Conservation (phyloP, 2,888 invertebrate genomes). For the Lochmaea capreae region DNA sequence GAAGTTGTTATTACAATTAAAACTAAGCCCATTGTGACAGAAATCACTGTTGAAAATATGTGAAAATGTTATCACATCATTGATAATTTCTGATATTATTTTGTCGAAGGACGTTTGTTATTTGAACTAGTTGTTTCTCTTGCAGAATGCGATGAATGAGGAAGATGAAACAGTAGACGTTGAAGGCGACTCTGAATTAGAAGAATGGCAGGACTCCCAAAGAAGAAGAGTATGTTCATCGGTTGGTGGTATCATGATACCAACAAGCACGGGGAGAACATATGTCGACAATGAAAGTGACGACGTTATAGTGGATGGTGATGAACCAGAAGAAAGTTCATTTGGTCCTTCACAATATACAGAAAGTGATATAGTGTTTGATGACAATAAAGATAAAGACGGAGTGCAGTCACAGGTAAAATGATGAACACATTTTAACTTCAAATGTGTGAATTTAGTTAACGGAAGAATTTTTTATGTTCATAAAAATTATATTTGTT, state of each 20-base stretch:
- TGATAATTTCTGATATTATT: not conserved
- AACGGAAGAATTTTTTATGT: too few relatives aligned
- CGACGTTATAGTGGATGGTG: conserved; percentile 65
- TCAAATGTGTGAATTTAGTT: too few relatives aligned
- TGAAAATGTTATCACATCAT: too few relatives aligned
- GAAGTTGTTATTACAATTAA: too few relatives aligned
- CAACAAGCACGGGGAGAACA: conserved; percentile 60
- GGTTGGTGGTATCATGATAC: conserved; percentile 53
- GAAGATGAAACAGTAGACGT: conserved; percentile 79
- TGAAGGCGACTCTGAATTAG: conserved; percentile 71
- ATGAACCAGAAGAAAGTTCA: conserved; percentile 62
- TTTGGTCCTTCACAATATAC: conserved; percentile 64
- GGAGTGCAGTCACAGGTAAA: conserved; percentile 58
- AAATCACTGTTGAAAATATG: too few relatives aligned
- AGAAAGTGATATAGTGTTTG: conserved; percentile 62
- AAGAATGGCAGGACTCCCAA: conserved; percentile 69
- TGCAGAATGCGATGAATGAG: conserved; percentile 62
- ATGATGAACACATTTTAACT: not conserved
- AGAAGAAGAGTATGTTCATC: conserved; percentile 58
- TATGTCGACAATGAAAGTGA: conserved; percentile 62
- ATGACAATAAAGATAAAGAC: conserved; percentile 57
- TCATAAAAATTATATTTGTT: too few relatives aligned
- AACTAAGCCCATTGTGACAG: too few relatives aligned
- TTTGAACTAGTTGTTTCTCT: conserved; percentile 29
- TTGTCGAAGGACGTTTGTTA: conserved; percentile 11